phyloP scores from a whole-genome alignment of 2,113 vertebrate species.

The Gavialis gangeticus region DNA sequence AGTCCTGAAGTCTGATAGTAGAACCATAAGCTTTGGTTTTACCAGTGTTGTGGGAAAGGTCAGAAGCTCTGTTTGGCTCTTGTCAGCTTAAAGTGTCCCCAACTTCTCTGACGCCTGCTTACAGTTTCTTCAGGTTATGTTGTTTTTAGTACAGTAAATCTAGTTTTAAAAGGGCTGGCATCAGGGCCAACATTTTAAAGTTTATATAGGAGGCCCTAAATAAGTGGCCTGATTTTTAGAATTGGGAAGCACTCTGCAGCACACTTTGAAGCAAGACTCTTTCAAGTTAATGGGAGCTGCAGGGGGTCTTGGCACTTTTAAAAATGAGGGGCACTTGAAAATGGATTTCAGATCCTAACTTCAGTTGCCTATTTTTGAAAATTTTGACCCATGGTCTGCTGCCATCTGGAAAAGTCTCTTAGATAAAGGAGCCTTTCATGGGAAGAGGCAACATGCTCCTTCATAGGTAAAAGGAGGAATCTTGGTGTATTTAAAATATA shows the following conservation, averaged over 20 bases:
- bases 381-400: neutral
- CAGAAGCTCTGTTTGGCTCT: neutral
- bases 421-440: slow-evolving; percentile 13
- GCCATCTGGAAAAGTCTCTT: neutral
- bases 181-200: neutral
- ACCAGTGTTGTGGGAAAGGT: neutral
- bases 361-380: slow-evolving; percentile 32
- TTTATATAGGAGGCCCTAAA: neutral
- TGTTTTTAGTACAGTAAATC: no score
- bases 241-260: neutral
- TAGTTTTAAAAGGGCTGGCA: neutral
- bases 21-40: neutral
- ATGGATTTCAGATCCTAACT: neutral
- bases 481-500: neutral
- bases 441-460: neutral
- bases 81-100: neutral
- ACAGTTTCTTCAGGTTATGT: neutral
- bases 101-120: neutral
- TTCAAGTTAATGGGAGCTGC: slow-evolving; percentile 31
- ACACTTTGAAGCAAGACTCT: neutral
- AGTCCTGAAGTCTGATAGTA: neutral
- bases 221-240: slow-evolving; percentile 12
- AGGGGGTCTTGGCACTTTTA: neutral
- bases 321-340: neutral
- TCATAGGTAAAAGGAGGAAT: neutral